A percentile compares a stretch with the other conserved stretches of the same genome.
Evolutionary conservation across 1,140 invertebrate genomes (phyloP).

Genomic region (Copidosoma floridanum): DNA sequence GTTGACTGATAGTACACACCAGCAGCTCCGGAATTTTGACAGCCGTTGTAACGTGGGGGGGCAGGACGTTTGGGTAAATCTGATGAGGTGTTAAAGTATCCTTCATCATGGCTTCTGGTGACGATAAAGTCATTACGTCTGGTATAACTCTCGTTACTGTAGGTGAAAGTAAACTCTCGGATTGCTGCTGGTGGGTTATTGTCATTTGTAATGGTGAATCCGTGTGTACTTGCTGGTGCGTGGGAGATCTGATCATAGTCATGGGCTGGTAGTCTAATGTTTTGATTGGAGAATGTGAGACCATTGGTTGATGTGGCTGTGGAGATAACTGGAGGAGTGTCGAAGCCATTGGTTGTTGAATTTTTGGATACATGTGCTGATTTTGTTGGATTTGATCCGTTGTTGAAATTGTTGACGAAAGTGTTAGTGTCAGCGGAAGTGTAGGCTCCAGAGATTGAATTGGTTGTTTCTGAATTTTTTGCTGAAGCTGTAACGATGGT

Average conservation of each 20-base stretch:
- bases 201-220: constrained; percentile 49
- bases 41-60: constrained; percentile 78
- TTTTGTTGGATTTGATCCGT: constrained; percentile 31
- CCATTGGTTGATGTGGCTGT: constrained; percentile 24
- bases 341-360: constrained; percentile 38
- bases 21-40: constrained; percentile 49
- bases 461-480: too few species aligned
- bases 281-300: constrained; percentile 27
- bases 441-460: neutral
- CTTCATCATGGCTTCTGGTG: constrained; percentile 60
- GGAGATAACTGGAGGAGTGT: constrained; percentile 32
- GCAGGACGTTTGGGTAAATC: constrained; percentile 76
- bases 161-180: constrained; percentile 47
- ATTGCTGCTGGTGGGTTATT: constrained; percentile 37
- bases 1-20: constrained; percentile 66
- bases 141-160: constrained; percentile 54
- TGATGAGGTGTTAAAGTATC: constrained; percentile 63
- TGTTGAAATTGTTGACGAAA: too few species aligned
- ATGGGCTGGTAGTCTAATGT: constrained; percentile 41
- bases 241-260: constrained; percentile 49
- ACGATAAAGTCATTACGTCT: constrained; percentile 59
- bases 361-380: constrained; percentile 37
- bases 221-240: constrained; percentile 45
- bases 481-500: constrained; percentile 31
- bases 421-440: neutral